phyloP scores from a whole-genome alignment of 1,140 invertebrate species.

The Araneus ventricosus region DNA sequence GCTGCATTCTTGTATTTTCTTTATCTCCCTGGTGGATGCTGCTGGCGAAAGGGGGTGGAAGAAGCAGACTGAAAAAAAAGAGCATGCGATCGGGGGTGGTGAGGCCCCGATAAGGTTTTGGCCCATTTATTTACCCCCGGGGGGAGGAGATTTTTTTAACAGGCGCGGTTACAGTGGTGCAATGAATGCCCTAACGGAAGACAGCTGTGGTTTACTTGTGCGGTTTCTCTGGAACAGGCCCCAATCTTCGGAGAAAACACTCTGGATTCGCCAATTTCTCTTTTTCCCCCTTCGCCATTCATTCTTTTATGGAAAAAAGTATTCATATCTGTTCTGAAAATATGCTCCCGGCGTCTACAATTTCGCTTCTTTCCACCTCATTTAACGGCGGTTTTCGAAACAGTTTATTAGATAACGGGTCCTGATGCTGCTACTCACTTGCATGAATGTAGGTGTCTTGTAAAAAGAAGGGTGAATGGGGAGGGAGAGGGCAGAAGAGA shows the following conservation, averaged over 20 bases:
- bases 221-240: constrained; percentile 43
- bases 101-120: constrained; percentile 74
- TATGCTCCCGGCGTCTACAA: constrained; percentile 71
- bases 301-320: constrained; percentile 65
- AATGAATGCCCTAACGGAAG: constrained; percentile 71
- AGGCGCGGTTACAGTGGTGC: constrained; percentile 54
- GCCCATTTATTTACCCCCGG: constrained; percentile 74
- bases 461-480: neutral
- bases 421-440: constrained; percentile 33
- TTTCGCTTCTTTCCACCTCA: constrained; percentile 73
- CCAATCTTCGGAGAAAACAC: constrained; percentile 63
- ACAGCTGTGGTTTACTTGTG: constrained; percentile 66
- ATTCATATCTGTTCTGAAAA: constrained; percentile 72
- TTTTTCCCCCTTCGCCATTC: constrained; percentile 5
- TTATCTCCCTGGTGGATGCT: constrained; percentile 5
- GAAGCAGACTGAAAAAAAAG: neutral
- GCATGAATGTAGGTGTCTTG: constrained; percentile 56
- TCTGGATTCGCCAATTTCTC: constrained; percentile 55
- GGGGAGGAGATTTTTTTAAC: constrained; percentile 60
- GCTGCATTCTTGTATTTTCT: neutral
- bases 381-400: constrained; percentile 68
- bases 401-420: constrained; percentile 74
- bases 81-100: constrained; percentile 66
- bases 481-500: neutral
- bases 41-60: neutral